Evolutionary conservation across 2,888 invertebrate genomes (phyloP).

Genomic region (Parapristionchus giblindavisi): DNA sequence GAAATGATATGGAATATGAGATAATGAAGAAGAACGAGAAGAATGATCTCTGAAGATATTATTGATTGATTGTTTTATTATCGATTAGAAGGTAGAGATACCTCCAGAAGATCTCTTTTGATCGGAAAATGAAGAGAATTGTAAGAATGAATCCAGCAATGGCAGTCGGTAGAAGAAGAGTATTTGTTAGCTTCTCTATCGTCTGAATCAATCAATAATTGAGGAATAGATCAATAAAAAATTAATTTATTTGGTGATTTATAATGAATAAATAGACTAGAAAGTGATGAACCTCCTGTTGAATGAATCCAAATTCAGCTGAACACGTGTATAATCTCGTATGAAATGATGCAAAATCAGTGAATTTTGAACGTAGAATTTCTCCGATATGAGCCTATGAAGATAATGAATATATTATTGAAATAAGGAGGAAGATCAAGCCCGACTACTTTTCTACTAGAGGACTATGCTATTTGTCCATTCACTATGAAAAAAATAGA

Average conservation of each 20-base stretch:
- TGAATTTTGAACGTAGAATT: slow-evolving; percentile 79
- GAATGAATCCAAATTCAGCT: slow-evolving; percentile 81
- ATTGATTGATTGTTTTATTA: background rate
- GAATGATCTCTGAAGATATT: slow-evolving; percentile 16
- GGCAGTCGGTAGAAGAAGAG: slow-evolving; percentile 76
- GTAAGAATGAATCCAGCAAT: slow-evolving; percentile 70
- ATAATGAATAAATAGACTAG: background rate
- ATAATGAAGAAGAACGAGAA: slow-evolving; percentile 70
- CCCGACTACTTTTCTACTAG: too few species aligned
- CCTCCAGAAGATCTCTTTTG: slow-evolving; percentile 14
- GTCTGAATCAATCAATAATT: slow-evolving; percentile 68
- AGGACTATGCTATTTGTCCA: background rate
- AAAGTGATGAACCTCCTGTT: slow-evolving; percentile 70
- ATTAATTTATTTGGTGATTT: background rate
- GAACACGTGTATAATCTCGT: slow-evolving; percentile 83
- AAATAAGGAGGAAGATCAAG: background rate
- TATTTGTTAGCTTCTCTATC: slow-evolving; percentile 74
- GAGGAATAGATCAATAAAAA: background rate
- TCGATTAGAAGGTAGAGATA: background rate
- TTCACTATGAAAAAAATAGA: too few species aligned
- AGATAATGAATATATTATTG: background rate
- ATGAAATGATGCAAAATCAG: slow-evolving; percentile 79
- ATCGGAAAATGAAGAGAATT: slow-evolving; percentile 42
- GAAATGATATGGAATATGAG: slow-evolving; percentile 39
- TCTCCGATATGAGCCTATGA: slow-evolving; percentile 79